A percentile compares a stretch with the other conserved stretches of the same genome.
Evolutionary conservation across 2,797 vertebrate genomes (phyloP).

Genomic region (Pitangus sulphuratus): DNA sequence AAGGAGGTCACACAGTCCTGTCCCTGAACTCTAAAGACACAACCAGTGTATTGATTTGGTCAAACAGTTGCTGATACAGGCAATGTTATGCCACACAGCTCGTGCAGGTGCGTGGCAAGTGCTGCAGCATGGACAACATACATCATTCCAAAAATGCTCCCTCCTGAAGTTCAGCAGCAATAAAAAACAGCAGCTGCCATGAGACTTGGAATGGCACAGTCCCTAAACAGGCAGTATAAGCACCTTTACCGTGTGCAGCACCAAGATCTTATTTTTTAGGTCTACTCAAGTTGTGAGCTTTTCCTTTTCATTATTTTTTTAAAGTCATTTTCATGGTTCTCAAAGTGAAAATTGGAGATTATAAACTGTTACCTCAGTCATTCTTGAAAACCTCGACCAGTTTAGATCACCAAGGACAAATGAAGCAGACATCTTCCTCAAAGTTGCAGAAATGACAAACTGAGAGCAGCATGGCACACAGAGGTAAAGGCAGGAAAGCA

Average conservation of each 20-base stretch:
- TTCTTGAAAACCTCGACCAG: neutral
- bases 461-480: neutral
- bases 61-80: neutral
- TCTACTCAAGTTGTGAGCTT: neutral
- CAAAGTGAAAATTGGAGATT: neutral
- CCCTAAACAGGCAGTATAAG: neutral
- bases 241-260: neutral
- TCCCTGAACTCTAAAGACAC: neutral
- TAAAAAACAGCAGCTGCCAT: neutral
- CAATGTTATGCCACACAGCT: too few species aligned
- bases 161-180: neutral
- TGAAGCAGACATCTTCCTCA: neutral
- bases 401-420: neutral
- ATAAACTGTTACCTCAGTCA: neutral
- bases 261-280: neutral
- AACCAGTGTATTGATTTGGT: neutral
- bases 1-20: neutral
- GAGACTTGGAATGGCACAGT: neutral
- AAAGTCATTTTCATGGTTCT: neutral
- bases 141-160: neutral
- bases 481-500: neutral
- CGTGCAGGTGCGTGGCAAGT: rapidly evolving
- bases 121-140: neutral
- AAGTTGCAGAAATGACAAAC: neutral
- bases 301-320: neutral